A percentile compares a stretch with the other conserved stretches of the same genome.
Evolutionary conservation across 1,140 invertebrate genomes (phyloP).

Genomic region (Drosophila ercepeae): DNA sequence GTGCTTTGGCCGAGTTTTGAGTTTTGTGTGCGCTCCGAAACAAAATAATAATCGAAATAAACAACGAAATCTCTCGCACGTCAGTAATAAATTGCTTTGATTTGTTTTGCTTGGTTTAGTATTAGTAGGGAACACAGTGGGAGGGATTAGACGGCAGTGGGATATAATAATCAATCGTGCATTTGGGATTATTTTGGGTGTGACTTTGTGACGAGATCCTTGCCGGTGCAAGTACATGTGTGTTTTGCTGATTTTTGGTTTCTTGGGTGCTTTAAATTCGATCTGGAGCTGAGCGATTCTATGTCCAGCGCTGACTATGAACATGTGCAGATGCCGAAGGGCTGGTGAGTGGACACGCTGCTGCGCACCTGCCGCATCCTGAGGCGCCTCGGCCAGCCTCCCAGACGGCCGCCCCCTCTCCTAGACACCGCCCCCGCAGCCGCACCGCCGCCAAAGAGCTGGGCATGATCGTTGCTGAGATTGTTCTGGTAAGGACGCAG

Average conservation of each 20-base stretch:
- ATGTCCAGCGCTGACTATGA: slow-evolving; percentile 83
- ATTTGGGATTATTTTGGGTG: slow-evolving; percentile 27
- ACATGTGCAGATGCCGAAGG: slow-evolving; percentile 83
- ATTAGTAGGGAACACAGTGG: slow-evolving; percentile 49
- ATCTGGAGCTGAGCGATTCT: slow-evolving; percentile 3
- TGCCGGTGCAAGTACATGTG: slow-evolving; percentile 15
- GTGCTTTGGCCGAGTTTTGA: slow-evolving; percentile 48
- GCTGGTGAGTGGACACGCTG: slow-evolving; percentile 76
- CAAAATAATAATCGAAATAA: slow-evolving; percentile 41
- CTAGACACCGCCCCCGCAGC: slow-evolving; percentile 8
- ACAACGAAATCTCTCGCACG: slow-evolving; percentile 24
- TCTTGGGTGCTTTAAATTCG: slow-evolving; percentile 11
- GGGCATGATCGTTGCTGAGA: slow-evolving; percentile 71
- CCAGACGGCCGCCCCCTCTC: slow-evolving; percentile 18
- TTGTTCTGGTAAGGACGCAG: slow-evolving; percentile 70
- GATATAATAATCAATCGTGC: slow-evolving; percentile 30
- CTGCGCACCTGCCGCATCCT: slow-evolving; percentile 74
- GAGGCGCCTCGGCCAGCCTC: slow-evolving; percentile 60
- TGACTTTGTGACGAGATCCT: slow-evolving; percentile 52
- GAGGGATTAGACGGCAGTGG: slow-evolving; percentile 17
- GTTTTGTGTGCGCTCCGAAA: slow-evolving; percentile 60
- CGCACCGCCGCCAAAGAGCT: slow-evolving; percentile 59
- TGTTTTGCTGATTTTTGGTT: slow-evolving; percentile 40
- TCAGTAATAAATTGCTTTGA: background rate
- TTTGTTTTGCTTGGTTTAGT: slow-evolving; percentile 21